These are phyloP conservation scores for Solenodon paradoxus DNA, from an alignment of 2,113 vertebrate species.

Conservation along the genomic window DNA sequence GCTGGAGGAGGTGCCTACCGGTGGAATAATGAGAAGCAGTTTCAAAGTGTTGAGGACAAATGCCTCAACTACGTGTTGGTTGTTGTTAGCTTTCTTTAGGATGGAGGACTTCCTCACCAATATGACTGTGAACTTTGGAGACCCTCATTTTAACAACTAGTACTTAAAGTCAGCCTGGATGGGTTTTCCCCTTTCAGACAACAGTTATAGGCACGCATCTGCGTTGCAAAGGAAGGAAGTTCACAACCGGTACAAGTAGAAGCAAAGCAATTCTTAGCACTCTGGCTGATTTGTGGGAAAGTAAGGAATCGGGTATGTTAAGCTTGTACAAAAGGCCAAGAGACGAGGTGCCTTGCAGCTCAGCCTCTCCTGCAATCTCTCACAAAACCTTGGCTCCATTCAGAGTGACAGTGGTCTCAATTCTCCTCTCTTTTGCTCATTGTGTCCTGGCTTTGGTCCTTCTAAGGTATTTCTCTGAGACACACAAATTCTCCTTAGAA, in stretches of 20 bases:
- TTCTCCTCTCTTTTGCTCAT: not conserved
- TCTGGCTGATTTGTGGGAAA: not conserved
- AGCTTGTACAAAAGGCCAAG: not conserved
- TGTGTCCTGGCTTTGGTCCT: not conserved
- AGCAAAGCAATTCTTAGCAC: too few relatives aligned
- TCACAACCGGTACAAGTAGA: too few relatives aligned
- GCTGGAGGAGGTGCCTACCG: too few relatives aligned
- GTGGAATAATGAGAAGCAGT: not conserved
- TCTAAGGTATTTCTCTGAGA: not conserved
- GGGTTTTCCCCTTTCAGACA: not conserved
- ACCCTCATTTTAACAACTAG: not conserved
- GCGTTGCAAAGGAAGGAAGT: not conserved
- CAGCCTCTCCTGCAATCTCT: not conserved
- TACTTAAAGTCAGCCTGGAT: not conserved
- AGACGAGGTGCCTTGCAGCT: not conserved
- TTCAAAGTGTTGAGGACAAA: not conserved
- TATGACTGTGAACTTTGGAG: not conserved
- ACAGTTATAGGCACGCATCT: not conserved
- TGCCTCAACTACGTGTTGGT: accelerated
- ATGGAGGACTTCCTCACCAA: not conserved
- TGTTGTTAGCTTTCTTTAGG: not conserved
- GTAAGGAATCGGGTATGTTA: too few relatives aligned
- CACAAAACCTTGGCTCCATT: not conserved
- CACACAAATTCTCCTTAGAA: not conserved
- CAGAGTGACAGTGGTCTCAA: not conserved